phyloP scores from a whole-genome alignment of 2,113 vertebrate species.

The Apodemus speciosus region DNA sequence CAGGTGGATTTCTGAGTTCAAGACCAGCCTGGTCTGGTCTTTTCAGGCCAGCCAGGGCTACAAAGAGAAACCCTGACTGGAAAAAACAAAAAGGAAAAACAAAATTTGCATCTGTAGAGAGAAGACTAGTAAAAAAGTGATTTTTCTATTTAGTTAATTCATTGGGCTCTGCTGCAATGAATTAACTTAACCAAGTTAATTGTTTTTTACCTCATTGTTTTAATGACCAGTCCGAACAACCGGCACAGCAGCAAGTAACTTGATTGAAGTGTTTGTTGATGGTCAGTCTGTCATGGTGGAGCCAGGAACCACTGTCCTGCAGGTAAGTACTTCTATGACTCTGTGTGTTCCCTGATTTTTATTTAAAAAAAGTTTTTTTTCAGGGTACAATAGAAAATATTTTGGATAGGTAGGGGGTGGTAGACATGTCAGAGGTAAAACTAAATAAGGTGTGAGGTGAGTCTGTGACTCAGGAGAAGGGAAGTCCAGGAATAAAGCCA shows the following conservation, averaged over 20 bases:
- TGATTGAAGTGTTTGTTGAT: constrained; percentile 96
- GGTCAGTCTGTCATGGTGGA: constrained; percentile 92
- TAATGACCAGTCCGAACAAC: constrained; percentile 85
- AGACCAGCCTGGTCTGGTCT: background rate
- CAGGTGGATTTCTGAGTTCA: background rate
- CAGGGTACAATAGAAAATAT: background rate
- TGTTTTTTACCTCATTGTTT: constrained; percentile 19
- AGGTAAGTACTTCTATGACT: constrained; percentile 83
- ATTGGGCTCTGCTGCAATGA: constrained; percentile 29
- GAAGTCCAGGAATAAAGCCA: background rate
- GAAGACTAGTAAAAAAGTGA: constrained; percentile 19
- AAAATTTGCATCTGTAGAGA: constrained; percentile 11
- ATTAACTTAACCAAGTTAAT: background rate
- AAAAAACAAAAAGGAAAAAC: background rate
- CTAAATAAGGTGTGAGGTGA: background rate
- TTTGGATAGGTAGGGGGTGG: background rate
- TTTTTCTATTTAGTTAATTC: background rate
- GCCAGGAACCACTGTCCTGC: constrained; percentile 95
- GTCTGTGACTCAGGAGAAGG: background rate
- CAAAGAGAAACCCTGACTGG: background rate
- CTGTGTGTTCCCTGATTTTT: constrained; percentile 1
- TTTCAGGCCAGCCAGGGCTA: background rate
- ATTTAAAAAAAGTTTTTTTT: background rate
- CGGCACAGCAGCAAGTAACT: constrained; percentile 89
- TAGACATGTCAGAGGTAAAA: background rate